Conservation (phyloP, 2,113 vertebrate genomes). For the Meles meles region DNA sequence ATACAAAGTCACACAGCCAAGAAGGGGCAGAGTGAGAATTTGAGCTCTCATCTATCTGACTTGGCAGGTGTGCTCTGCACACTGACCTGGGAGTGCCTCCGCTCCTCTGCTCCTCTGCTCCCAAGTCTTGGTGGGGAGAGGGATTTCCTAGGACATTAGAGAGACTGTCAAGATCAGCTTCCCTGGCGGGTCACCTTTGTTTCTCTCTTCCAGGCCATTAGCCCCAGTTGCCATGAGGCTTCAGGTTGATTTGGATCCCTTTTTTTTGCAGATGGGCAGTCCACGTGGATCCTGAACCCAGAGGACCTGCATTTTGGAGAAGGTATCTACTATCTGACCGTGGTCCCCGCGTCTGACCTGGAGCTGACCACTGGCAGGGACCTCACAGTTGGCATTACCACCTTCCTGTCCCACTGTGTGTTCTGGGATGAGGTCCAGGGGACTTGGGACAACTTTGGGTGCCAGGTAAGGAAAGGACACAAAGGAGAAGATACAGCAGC, state of each 20-base stretch:
- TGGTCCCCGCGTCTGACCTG: slow-evolving; percentile 82
- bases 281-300: slow-evolving; percentile 91
- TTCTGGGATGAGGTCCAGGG: slow-evolving; percentile 89
- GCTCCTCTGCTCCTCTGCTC: not conserved
- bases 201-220: not conserved
- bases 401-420: slow-evolving; percentile 90
- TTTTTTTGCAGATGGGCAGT: slow-evolving; percentile 83
- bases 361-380: slow-evolving; percentile 77
- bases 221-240: not conserved
- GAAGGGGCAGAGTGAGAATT: not conserved
- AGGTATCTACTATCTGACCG: slow-evolving; percentile 88
- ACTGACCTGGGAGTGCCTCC: not conserved
- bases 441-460: slow-evolving; percentile 90
- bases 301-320: slow-evolving; percentile 83
- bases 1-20: not conserved
- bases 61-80: not conserved
- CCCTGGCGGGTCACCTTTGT: not conserved
- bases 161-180: not conserved
- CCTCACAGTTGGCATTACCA: slow-evolving; percentile 83
- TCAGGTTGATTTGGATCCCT: not conserved
- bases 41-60: not conserved
- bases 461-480: slow-evolving; percentile 84
- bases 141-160: not conserved
- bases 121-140: not conserved
- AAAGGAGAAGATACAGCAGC: not conserved